Conservation (phyloP, 2,888 invertebrate genomes). For the Drosophila lutescens region DNA sequence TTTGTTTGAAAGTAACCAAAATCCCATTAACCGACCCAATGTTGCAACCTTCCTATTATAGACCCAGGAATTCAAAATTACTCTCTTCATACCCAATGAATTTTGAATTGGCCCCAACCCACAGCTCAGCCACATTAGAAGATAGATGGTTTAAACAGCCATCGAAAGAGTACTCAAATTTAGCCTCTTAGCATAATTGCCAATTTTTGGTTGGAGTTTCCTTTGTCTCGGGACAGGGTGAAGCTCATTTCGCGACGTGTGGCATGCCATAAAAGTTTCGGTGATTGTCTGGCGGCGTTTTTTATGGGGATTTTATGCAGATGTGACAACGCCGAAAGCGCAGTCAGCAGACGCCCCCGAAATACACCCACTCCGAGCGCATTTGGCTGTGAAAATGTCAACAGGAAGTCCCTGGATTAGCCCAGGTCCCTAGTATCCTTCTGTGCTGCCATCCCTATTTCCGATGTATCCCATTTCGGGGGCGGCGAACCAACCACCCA, state of each 20-base stretch:
- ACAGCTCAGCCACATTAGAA: not conserved
- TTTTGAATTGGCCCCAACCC: not conserved
- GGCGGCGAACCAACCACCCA: not conserved
- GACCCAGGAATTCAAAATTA: not conserved
- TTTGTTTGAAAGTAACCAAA: no score
- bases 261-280: constrained; percentile 64
- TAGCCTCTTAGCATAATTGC: constrained; percentile 40
- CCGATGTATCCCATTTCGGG: constrained; percentile 2
- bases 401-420: constrained; percentile 55
- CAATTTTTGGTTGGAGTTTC: constrained; percentile 20
- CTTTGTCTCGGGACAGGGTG: constrained; percentile 2
- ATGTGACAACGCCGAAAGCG: constrained; percentile 58
- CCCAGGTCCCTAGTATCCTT: not conserved
- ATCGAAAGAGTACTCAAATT: not conserved
- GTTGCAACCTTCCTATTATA: no score
- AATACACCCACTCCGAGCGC: constrained; percentile 31
- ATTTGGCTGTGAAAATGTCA: constrained; percentile 71
- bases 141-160: constrained; percentile 1
- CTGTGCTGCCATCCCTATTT: not conserved
- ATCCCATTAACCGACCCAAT: no score
- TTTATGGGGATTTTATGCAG: constrained; percentile 76
- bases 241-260: constrained; percentile 31
- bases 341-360: constrained; percentile 45
- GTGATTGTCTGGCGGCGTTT: constrained; percentile 69
- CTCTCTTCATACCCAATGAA: not conserved